These are phyloP conservation scores for Oostethus manadensis DNA, from an alignment of 2,113 vertebrate species.

Conservation along the genomic window DNA sequence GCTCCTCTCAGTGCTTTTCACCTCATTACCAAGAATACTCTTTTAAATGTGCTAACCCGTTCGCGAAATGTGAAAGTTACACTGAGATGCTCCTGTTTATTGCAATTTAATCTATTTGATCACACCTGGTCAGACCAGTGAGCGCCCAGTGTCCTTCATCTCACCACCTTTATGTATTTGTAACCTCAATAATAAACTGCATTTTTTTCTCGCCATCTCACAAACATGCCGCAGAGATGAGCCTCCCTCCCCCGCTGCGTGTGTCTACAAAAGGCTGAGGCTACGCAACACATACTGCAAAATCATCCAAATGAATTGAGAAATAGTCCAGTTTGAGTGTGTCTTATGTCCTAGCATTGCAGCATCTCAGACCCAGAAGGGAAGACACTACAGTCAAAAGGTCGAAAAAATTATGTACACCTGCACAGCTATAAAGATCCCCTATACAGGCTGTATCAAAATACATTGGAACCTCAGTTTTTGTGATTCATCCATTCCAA, in stretches of 20 bases:
- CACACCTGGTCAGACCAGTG: constrained; percentile 8
- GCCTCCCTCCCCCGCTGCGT: constrained; percentile 42
- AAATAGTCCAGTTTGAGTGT: constrained; percentile 30
- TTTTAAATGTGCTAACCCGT: constrained; percentile 18
- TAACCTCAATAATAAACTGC: constrained; percentile 43
- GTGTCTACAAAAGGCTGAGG: constrained; percentile 37
- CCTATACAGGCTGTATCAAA: too few species aligned
- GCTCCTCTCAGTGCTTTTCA: constrained; percentile 26
- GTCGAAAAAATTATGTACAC: too few species aligned
- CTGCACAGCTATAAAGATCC: too few species aligned
- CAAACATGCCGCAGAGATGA: constrained; percentile 39
- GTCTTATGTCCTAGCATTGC: constrained; percentile 16
- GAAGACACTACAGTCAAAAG: neutral
- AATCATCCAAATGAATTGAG: constrained; percentile 53
- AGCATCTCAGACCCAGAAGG: constrained; percentile 27
- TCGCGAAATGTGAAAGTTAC: constrained; percentile 23
- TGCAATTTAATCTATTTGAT: constrained; percentile 17
- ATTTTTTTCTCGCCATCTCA: constrained; percentile 38
- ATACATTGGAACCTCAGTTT: too few species aligned
- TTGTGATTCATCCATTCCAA: too few species aligned
- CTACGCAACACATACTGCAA: constrained; percentile 32
- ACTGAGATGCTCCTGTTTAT: constrained; percentile 14
- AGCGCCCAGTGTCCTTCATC: constrained; percentile 13
- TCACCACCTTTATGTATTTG: constrained; percentile 14
- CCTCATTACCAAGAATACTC: constrained; percentile 20